Base-by-base conservation (phyloP, 2,888 invertebrate genomes). In the Phymatocera aterrima region DNA sequence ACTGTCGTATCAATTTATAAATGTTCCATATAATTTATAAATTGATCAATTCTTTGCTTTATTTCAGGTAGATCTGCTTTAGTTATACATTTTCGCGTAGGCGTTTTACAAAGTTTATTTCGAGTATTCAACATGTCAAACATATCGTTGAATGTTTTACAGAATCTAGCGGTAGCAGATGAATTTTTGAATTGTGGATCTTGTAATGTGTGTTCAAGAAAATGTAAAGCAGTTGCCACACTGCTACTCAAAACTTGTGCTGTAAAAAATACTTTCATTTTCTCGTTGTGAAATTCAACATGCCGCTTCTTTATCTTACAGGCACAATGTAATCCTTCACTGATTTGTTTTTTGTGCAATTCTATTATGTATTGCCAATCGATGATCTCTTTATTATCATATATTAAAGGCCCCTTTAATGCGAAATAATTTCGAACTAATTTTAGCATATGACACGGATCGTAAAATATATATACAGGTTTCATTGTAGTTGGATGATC, bases 281-380 rank as follows among this genome's bases (percentile, higher is more conserved):
- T n/a, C n/a, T n/a, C n/a, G n/a, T n/a, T n/a, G n/a, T n/a, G n/a
- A n/a, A n/a, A n/a, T n/a, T n/a, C n/a, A n/a, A n/a, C n/a, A n/a
- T n/a, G n/a, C n/a, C n/a, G n/a, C n/a, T n/a, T n/a, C n/a, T n/a
- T n/a, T n/a, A n/a, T n/a, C n/a, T n/a, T n/a, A n/a, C n/a, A n/a
- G n/a, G n/a, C n/a, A n/a, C n/a, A n/a, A n/a, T n/a, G n/a, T 2
- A 60, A 6, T 12, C 81, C 81, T 54, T 78, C 65, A n/a, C 75
- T 77, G 43, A 77, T 80, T 51, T 80, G 65, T 57, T 70, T 12
- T 15, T n/a, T 46, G 28, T 61, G 34, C 43, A 81, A 72, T 31
- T 80, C 70, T 34, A 79, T 78, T 80, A 74, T 81, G 79, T 15
- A 65, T 57, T 31, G 40, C 15, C 31, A 81, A 68, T 77, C 77